Evolutionary conservation across 2,113 vertebrate genomes (phyloP).

Genomic region (Phyllostomus hastatus): DNA sequence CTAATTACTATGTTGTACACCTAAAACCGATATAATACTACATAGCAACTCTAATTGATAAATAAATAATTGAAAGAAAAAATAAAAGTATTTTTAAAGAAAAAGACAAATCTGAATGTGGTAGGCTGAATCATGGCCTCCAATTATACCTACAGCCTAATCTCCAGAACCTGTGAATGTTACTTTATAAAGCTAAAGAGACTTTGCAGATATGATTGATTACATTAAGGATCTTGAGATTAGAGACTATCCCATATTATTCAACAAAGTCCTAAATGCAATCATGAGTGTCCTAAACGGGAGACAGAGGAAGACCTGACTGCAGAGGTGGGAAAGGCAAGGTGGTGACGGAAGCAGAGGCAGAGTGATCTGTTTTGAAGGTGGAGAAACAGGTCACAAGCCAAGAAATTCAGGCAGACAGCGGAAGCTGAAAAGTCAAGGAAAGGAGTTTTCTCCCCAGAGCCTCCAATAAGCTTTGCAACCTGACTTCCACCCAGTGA

Average conservation of each 20-base stretch:
- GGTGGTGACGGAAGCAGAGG: too few relatives aligned
- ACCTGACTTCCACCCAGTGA: too few relatives aligned
- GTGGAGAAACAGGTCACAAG: not conserved
- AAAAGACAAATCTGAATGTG: too few relatives aligned
- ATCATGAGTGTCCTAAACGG: not conserved
- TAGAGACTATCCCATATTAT: not conserved
- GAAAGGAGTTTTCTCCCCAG: not conserved
- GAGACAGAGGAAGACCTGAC: too few relatives aligned
- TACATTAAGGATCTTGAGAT: not conserved
- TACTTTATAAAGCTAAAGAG: not conserved
- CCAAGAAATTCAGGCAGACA: not conserved
- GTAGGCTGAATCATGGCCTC: not conserved
- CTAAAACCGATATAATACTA: too few relatives aligned
- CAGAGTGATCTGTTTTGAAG: too few relatives aligned
- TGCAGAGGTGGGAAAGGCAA: not conserved
- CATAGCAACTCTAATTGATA: too few relatives aligned
- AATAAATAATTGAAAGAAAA: too few relatives aligned
- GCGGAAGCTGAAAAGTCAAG: not conserved
- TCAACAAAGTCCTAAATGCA: not conserved
- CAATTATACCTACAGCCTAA: not conserved
- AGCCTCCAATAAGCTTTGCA: not conserved
- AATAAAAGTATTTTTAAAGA: too few relatives aligned
- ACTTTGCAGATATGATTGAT: not conserved
- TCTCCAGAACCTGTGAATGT: not conserved
- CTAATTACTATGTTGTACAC: too few relatives aligned